phyloP scores from a whole-genome alignment of 2,888 invertebrate species.

The Trissolcus brochymenae region DNA sequence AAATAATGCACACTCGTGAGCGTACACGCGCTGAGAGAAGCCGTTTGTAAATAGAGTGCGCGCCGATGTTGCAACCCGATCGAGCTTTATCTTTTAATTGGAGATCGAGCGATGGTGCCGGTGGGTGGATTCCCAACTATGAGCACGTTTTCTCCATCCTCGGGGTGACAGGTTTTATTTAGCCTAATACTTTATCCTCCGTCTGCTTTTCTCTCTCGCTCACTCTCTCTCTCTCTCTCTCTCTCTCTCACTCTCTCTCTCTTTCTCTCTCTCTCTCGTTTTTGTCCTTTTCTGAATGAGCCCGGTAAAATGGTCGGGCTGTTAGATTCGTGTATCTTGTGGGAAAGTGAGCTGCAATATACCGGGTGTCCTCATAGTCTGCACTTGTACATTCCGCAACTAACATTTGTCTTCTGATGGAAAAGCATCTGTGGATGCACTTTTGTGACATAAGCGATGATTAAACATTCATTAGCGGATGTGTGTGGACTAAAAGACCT shows the following conservation, averaged over 20 bases:
- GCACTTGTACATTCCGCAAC: slow-evolving; percentile 3
- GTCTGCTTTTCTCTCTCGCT: background rate
- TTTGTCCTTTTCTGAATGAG: slow-evolving; percentile 47
- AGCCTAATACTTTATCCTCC: slow-evolving; percentile 17
- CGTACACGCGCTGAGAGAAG: slow-evolving; percentile 15
- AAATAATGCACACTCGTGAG: slow-evolving; percentile 32
- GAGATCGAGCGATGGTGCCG: slow-evolving; percentile 3
- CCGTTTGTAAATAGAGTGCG: slow-evolving; percentile 2
- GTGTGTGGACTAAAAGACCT: too few relatives aligned
- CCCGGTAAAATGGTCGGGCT: slow-evolving; percentile 42
- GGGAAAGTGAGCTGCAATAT: slow-evolving; percentile 48
- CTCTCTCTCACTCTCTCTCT: slow-evolving; percentile 6
- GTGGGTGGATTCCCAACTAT: slow-evolving; percentile 15
- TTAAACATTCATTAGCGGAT: too few relatives aligned
- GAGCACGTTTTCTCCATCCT: slow-evolving; percentile 10
- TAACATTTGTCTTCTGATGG: slow-evolving; percentile 2
- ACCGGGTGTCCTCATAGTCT: slow-evolving; percentile 28
- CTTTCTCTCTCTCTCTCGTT: slow-evolving; percentile 19
- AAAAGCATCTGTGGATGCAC: too few relatives aligned
- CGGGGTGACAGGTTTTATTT: slow-evolving; percentile 38
- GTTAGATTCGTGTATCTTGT: slow-evolving; percentile 51
- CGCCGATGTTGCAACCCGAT: background rate
- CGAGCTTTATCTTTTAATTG: slow-evolving; percentile 39
- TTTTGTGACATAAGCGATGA: too few relatives aligned
- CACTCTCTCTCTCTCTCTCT: slow-evolving; percentile 2